These are phyloP conservation scores for Atta cephalotes DNA, from an alignment of 1,140 invertebrate genomes.

Conservation along the genomic window DNA sequence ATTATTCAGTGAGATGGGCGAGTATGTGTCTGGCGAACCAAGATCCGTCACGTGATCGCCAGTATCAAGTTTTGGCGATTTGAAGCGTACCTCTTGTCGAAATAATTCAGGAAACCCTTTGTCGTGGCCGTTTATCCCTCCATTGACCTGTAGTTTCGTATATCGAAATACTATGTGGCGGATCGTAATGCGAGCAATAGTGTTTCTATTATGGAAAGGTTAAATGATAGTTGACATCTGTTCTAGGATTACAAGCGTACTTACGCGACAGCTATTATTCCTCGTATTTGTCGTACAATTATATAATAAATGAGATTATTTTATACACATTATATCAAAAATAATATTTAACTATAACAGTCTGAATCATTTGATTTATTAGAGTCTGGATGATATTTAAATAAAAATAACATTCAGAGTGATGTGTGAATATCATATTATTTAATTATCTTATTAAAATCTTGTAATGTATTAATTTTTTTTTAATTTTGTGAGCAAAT, in stretches of 20 bases:
- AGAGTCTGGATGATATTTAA: background rate
- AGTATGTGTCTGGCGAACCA: background rate
- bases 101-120: conserved; percentile 36
- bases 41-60: conserved; percentile 40
- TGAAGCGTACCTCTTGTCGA: conserved; percentile 1
- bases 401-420: background rate
- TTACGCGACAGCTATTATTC: background rate
- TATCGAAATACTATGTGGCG: conserved; percentile 29
- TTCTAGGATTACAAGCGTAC: conserved; percentile 3
- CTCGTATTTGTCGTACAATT: background rate
- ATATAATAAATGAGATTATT: background rate
- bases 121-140: conserved; percentile 36
- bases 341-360: background rate
- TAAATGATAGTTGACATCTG: conserved; percentile 34
- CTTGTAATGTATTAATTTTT: too few relatives aligned
- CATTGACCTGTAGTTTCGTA: conserved; percentile 2
- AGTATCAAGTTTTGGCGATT: conserved; percentile 56
- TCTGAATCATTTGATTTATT: background rate
- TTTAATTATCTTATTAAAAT: too few relatives aligned
- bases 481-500: too few relatives aligned
- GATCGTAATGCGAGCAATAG: conserved; percentile 46
- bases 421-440: too few relatives aligned
- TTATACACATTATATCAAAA: background rate
- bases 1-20: conserved; percentile 65
- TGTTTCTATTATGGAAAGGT: conserved; percentile 27